Evolutionary conservation across 2,113 vertebrate species (phyloP).

Genomic region (Tichodroma muraria): DNA sequence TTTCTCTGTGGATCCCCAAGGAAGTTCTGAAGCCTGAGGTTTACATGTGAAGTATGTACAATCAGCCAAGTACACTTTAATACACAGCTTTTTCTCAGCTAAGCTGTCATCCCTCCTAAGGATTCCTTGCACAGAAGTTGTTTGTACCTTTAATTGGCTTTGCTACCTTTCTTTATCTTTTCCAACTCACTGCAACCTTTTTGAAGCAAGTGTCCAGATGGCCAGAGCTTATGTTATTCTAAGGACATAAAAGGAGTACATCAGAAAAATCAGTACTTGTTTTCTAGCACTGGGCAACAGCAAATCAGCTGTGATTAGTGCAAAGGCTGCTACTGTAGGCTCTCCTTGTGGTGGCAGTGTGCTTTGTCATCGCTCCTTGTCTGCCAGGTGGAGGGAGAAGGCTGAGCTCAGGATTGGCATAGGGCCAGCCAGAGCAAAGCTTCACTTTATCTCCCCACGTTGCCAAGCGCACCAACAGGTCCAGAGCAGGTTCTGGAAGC

Average conservation of each 20-base stretch:
- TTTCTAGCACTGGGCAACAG: neutral
- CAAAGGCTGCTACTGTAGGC: neutral
- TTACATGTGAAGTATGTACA: neutral
- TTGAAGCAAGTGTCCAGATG: constrained; percentile 22
- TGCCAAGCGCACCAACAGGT: neutral
- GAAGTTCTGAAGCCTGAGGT: neutral
- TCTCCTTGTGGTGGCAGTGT: neutral
- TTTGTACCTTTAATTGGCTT: neutral
- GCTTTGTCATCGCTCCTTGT: neutral
- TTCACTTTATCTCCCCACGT: neutral
- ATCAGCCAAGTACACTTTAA: neutral
- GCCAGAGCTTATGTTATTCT: constrained; percentile 29
- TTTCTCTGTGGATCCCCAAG: neutral
- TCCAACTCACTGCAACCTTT: neutral
- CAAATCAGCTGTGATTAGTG: neutral
- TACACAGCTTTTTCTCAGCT: neutral
- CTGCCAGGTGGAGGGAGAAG: neutral
- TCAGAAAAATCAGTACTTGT: constrained; percentile 12
- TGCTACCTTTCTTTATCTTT: neutral
- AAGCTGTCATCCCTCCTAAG: neutral
- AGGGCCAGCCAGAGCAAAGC: neutral
- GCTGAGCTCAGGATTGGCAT: neutral
- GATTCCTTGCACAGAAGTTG: neutral
- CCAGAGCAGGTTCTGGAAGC: neutral
- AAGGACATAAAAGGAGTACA: neutral